A percentile compares a stretch with the other conserved stretches of the same genome.
phyloP scores from a whole-genome alignment of 1,140 invertebrate genomes.

The Drosophila saltans region DNA sequence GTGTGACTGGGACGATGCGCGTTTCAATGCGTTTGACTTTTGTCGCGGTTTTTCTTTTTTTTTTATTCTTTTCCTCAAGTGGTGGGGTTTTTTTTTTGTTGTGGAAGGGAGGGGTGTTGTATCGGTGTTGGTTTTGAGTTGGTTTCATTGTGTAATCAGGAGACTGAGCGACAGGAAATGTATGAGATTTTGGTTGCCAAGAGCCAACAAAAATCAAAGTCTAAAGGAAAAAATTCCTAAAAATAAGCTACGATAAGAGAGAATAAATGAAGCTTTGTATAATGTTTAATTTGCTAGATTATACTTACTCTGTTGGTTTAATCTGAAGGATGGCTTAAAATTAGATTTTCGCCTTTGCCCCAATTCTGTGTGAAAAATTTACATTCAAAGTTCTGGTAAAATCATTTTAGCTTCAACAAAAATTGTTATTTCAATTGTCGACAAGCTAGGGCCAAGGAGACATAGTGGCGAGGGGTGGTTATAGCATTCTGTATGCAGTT shows the following conservation, averaged over 20 bases:
- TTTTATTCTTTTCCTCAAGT: slow-evolving; percentile 50
- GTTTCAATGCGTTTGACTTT: slow-evolving; percentile 75
- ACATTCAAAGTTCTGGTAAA: neutral
- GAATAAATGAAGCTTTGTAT: slow-evolving; percentile 12
- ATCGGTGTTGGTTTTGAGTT: neutral
- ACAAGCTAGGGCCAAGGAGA: slow-evolving; percentile 15
- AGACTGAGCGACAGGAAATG: slow-evolving; percentile 60
- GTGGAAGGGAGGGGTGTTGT: neutral
- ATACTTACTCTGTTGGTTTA: neutral
- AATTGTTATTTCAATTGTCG: slow-evolving; percentile 80
- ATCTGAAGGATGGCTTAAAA: neutral
- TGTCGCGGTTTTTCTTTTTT: slow-evolving; percentile 44
- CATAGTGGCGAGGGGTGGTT: neutral
- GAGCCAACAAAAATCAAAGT: slow-evolving; percentile 49
- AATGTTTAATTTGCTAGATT: neutral
- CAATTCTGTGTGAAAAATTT: neutral
- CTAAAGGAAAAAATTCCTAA: slow-evolving; percentile 21
- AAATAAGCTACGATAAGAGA: neutral
- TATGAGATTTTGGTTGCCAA: slow-evolving; percentile 46
- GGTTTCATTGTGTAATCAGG: slow-evolving; percentile 59
- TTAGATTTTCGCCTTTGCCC: neutral
- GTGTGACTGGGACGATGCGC: slow-evolving; percentile 47
- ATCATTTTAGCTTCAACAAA: slow-evolving; percentile 34
- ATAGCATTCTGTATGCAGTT: slow-evolving; percentile 53
- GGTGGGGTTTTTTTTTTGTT: slow-evolving; percentile 26